Evolutionary conservation across 2,888 invertebrate species (phyloP).

Genomic region (Drosophila kambysellisi): DNA sequence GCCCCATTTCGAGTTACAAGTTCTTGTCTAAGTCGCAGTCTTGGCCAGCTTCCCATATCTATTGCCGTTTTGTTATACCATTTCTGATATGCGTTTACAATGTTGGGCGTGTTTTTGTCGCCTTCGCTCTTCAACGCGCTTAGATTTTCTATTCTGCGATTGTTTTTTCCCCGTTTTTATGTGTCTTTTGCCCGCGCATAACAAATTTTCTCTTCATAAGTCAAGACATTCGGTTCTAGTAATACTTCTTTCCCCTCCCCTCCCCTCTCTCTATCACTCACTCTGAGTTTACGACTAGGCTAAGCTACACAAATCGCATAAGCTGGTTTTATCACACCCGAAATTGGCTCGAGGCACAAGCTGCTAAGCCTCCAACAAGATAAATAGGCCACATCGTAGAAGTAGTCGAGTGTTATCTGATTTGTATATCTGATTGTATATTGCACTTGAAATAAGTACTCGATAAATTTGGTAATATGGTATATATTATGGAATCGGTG

Average conservation of each 20-base stretch:
- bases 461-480: background rate
- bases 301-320: constrained; percentile 58
- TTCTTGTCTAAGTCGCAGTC: constrained; percentile 12
- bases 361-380: constrained; percentile 30
- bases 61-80: constrained; percentile 11
- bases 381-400: constrained; percentile 14
- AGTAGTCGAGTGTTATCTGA: constrained; percentile 20
- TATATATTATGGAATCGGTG: background rate
- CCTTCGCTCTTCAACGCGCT: constrained; percentile 48
- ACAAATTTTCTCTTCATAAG: constrained; percentile 71
- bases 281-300: constrained; percentile 43
- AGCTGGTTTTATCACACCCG: constrained; percentile 48
- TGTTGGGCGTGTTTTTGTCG: constrained; percentile 53
- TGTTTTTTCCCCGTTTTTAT: constrained; percentile 48
- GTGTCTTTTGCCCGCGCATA: constrained; percentile 38
- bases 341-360: constrained; percentile 36
- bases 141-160: constrained; percentile 57
- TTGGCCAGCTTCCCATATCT: constrained; percentile 15
- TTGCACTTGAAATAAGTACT: background rate
- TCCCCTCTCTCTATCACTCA: background rate
- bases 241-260: constrained; percentile 26
- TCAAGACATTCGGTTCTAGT: constrained; percentile 45
- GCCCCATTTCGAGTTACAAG: constrained; percentile 45
- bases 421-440: constrained; percentile 12
- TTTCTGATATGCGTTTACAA: constrained; percentile 24